phyloP scores from a whole-genome alignment of 2,888 invertebrate species.

The Carpatolechia fugitivella region DNA sequence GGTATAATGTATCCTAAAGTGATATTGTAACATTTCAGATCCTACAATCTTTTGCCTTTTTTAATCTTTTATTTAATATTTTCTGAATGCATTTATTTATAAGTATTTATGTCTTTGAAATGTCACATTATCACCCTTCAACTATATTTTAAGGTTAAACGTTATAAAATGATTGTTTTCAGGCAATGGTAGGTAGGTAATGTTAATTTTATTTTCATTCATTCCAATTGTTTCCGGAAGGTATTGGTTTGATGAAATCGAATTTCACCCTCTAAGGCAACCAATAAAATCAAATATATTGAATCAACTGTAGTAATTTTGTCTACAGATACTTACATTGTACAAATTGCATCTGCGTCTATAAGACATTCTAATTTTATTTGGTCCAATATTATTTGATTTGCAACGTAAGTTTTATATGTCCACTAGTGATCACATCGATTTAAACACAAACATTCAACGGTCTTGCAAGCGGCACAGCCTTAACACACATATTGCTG shows the following conservation, averaged over 20 bases:
- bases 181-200: constrained; percentile 10
- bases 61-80: not conserved
- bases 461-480: constrained; percentile 37
- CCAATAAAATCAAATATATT: no score
- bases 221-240: not conserved
- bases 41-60: not conserved
- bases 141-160: not conserved
- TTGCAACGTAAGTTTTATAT: not conserved
- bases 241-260: not conserved
- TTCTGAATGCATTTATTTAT: not conserved
- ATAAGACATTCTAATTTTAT: no score
- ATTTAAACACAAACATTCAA: constrained; percentile 37
- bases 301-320: no score
- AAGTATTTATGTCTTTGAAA: not conserved
- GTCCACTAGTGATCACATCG: constrained; percentile 33
- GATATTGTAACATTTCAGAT: constrained; percentile 8
- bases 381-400: not conserved
- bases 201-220: not conserved
- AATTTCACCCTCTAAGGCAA: not conserved
- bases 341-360: no score
- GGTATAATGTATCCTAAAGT: not conserved
- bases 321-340: no score
- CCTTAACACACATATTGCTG: constrained; percentile 35
- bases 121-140: constrained; percentile 9
- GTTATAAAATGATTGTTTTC: not conserved